Conservation (phyloP, 2,797 vertebrate species). For the Diplodus puntazzo region DNA sequence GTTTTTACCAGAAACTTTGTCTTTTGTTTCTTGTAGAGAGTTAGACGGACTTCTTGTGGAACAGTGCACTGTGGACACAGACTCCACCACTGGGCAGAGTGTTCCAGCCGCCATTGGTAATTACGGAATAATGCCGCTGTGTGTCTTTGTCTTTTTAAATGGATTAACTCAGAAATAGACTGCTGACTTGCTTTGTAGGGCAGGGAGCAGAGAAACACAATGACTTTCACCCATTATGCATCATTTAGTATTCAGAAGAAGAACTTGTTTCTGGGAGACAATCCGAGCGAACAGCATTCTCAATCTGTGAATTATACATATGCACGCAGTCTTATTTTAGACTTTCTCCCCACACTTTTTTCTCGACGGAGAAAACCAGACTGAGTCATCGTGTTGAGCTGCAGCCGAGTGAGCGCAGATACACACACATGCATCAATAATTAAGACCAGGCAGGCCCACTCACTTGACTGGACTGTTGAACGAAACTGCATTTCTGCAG, state of each 20-base stretch:
- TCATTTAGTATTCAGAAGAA: conserved; percentile 47
- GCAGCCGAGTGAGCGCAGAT: conserved; percentile 39
- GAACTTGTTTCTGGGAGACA: conserved; percentile 42
- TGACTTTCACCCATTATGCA: conserved; percentile 19
- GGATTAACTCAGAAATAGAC: neutral
- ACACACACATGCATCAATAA: conserved; percentile 35
- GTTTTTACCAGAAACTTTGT: conserved; percentile 18
- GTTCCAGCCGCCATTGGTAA: conserved; percentile 92
- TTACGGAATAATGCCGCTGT: neutral
- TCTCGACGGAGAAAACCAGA: conserved; percentile 7
- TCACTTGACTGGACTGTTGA: conserved; percentile 26
- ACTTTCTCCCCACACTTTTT: conserved; percentile 24
- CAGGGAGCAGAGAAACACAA: neutral
- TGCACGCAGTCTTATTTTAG: conserved; percentile 49
- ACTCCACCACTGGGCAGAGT: conserved; percentile 90
- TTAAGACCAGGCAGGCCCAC: conserved; percentile 32
- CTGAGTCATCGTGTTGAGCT: conserved; percentile 6
- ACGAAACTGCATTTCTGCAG: conserved; percentile 17
- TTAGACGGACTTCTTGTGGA: conserved; percentile 91
- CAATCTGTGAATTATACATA: conserved; percentile 64
- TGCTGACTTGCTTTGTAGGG: conserved; percentile 19
- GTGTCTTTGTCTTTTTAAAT: conserved; percentile 1
- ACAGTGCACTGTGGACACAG: conserved; percentile 94
- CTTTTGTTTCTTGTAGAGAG: conserved; percentile 84
- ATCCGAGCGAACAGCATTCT: conserved; percentile 16